Evolutionary conservation across 2,113 vertebrate genomes (phyloP), one percentile per base, ranked within the genome.

Genomic region (Engystomops pustulosus): DNA sequence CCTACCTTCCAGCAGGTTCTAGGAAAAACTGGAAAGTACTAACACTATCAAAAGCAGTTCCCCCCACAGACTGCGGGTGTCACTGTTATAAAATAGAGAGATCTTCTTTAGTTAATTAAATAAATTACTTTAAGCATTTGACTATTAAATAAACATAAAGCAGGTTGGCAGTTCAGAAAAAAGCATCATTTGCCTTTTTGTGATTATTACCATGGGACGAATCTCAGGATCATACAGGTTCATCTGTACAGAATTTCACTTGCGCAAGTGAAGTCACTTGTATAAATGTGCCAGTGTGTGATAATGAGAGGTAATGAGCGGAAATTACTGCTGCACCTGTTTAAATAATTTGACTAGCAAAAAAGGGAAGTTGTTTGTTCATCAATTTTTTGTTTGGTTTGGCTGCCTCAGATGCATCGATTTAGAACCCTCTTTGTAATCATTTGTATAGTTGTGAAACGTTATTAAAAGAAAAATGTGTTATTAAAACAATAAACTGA

Each of bases 321-420:
- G 53, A 79, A 60, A 79, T 79, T 38, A 41, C 53, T 60, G 27
- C 38, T 23, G 49, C 80, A 82, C 80, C 80, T 82, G 80, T 82
- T 71, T 25, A 82, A 82, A 82, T 72, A 81, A 53, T 30, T 20
- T 30, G 44, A 81, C 18, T 17, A 58, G 32, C 3, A n/a, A 71
- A 41, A 81, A 47, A 70, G 58, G 67, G 49, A 82, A 72, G 34
- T 58, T 10, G 51, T 60, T 82, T 81, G 67, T 32, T 12, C 60
- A 44, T 20, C 18, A 38, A 23, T 41, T 51, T 81, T 81, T 34
- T 81, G 47, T 81, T 81, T 81, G 34, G 68, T 30, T 70, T 81
- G 80, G 80, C 51, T 12, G 51, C 20, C 18, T 32, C 23, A 80
- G 15, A 79, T 9, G 18, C 32, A 30, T 32, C 8, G 12, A 32